A percentile compares a stretch with the other conserved stretches of the same genome.
Conservation (phyloP, 2,113 vertebrate species). For the Lucifuga dentata region DNA sequence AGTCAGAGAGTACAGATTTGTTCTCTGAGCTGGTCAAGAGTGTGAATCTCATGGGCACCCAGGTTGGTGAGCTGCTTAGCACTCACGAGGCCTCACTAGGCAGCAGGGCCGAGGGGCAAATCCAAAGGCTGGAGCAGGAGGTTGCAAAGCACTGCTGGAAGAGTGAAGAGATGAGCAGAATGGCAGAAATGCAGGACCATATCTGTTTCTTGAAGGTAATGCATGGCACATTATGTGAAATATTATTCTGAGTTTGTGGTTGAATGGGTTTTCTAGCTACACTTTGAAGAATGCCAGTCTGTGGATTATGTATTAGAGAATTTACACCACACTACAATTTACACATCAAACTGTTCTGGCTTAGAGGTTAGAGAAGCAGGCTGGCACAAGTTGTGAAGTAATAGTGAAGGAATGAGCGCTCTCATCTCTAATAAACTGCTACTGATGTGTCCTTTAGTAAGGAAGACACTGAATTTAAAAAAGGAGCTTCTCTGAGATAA, state of each 20-base stretch:
- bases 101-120: constrained; percentile 56
- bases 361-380: too few species aligned
- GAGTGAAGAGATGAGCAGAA: constrained; percentile 67
- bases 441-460: too few species aligned
- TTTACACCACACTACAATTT: too few species aligned
- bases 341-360: too few species aligned
- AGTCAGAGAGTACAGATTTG: constrained; percentile 66
- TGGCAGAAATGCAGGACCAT: constrained; percentile 71
- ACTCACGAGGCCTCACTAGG: constrained; percentile 60
- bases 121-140: constrained; percentile 76
- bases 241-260: neutral
- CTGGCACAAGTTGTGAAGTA: too few species aligned
- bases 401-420: too few species aligned
- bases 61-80: constrained; percentile 68
- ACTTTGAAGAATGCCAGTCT: too few species aligned
- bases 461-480: too few species aligned
- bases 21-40: constrained; percentile 63
- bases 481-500: too few species aligned
- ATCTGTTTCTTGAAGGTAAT: constrained; percentile 78
- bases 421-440: too few species aligned
- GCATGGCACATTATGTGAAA: neutral
- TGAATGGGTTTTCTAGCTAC: too few species aligned
- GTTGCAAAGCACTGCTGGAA: constrained; percentile 65
- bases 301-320: neutral
- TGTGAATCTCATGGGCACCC: constrained; percentile 60